Base-by-base conservation (phyloP, 2,888 invertebrate genomes). In the Therioaphis trifolii region DNA sequence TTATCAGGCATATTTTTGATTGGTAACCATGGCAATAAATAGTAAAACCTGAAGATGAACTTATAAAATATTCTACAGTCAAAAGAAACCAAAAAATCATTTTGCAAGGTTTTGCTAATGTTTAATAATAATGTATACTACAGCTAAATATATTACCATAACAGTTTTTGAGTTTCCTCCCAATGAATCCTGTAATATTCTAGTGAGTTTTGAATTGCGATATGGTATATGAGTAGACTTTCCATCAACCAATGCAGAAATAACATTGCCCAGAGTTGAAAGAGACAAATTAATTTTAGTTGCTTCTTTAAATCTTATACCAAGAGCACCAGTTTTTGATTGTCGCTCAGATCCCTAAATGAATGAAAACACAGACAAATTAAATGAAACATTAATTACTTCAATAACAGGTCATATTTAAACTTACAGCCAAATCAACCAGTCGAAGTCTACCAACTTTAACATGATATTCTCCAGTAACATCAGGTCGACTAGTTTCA, bases 211-310 rank as follows among this genome's bases (percentile, higher is more conserved):
- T 0, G 98, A 98, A 90, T 99, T 99, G 87, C 99, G 92, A 89
- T 99, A 99, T 0, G 99, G 99, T 87, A 99, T 96, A 89, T 99
- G 98, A 0, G 95, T 95, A 87, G 95, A 95, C 90, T 98, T 98
- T 68, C 98, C 97, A 90, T 99, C 99, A 3, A 98, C 98, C 85
- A 99, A 90, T 1, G 99, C 98, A 5, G 98, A 98, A 87, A 99
- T 99, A 2, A 99, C 99, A 89, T 99, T 99, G 40, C 99, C 99
- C 80, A 99, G 90, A 0, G 98, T 98, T 0, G 99, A 98, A 0
- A 99, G 92, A 0, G 99, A 99, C 85, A 98, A 92, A 91, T 99
- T 99, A 86, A 99, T 99, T 90, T 98, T 99, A 0, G 97, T 97
- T 0, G 99, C 98, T 89, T 99, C 99, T 88, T 97, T 95, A 79